Evolutionary conservation across 2,888 invertebrate genomes (phyloP).

Genomic region (Drosophila prolongata): DNA sequence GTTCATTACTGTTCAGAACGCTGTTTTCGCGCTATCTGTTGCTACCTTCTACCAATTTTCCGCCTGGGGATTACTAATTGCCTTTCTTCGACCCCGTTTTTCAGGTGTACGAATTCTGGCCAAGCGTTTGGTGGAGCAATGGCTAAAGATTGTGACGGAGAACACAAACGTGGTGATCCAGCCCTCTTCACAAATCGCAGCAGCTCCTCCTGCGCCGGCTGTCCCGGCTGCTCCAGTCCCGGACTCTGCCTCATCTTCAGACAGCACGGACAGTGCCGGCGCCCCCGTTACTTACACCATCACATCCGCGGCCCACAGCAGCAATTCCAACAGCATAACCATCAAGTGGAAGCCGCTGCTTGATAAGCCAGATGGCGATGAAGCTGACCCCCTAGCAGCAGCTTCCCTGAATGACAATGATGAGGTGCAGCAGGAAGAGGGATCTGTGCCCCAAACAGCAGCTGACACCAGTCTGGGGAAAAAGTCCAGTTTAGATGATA

Average conservation of each 20-base stretch:
- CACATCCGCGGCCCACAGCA: constrained; percentile 67
- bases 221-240: neutral
- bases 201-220: constrained; percentile 1
- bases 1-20: neutral
- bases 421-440: constrained; percentile 26
- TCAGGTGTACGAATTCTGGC: constrained; percentile 92
- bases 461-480: constrained; percentile 42
- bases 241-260: constrained; percentile 63
- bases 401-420: constrained; percentile 47
- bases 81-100: constrained; percentile 70
- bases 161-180: constrained; percentile 84
- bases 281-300: constrained; percentile 63
- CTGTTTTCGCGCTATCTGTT: neutral
- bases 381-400: constrained; percentile 60
- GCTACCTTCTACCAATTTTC: neutral
- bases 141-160: constrained; percentile 95
- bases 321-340: constrained; percentile 75
- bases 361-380: constrained; percentile 59
- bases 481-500: constrained; percentile 82
- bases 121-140: constrained; percentile 93
- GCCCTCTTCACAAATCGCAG: constrained; percentile 11
- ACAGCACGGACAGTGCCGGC: constrained; percentile 84
- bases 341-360: constrained; percentile 85
- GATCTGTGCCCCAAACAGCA: constrained; percentile 32
- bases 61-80: constrained; percentile 16